Percentiles rank a stretch among this genome's conserved stretches.
Conservation (phyloP, 2,888 invertebrate species). For the Aphrophora alni region DNA sequence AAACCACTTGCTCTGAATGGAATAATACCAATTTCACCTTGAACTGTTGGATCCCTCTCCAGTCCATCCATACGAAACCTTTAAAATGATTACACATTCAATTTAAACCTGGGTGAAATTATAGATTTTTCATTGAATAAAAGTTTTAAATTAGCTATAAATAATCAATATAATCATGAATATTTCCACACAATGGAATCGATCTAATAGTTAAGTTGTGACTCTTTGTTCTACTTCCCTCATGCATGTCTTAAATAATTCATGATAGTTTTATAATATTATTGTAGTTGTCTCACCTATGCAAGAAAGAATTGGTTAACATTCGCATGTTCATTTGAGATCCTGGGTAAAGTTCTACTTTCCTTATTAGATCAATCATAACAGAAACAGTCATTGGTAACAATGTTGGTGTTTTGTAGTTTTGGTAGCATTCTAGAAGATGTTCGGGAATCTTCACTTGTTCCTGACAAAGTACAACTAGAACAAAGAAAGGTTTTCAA, state of each 20-base stretch:
- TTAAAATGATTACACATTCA: constrained; percentile 49
- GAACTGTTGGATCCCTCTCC: constrained; percentile 60
- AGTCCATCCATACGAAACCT: constrained; percentile 69
- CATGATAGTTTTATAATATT: too few species aligned
- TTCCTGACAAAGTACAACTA: constrained; percentile 2
- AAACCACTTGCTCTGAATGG: constrained; percentile 66
- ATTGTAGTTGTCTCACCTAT: constrained; percentile 69
- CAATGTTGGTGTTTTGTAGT: constrained; percentile 58
- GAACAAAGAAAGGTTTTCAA: too few species aligned
- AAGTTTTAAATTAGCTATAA: too few species aligned
- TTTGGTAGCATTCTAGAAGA: constrained; percentile 66
- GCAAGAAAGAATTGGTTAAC: constrained; percentile 67
- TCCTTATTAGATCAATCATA: constrained; percentile 66
- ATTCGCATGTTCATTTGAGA: constrained; percentile 67
- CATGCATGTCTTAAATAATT: too few species aligned
- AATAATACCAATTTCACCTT: constrained; percentile 60
- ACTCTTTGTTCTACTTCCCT: too few species aligned
- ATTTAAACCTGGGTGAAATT: too few species aligned
- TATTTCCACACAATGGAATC: too few species aligned
- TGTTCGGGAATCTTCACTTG: constrained; percentile 61
- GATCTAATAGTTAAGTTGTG: too few species aligned
- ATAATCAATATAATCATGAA: too few species aligned
- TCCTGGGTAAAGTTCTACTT: constrained; percentile 62
- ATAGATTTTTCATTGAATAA: not conserved
- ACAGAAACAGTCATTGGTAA: constrained; percentile 66